Evolutionary conservation across 2,888 invertebrate species (phyloP), one percentile per base, ranked within the genome.

Genomic region (Serripes groenlandicus): DNA sequence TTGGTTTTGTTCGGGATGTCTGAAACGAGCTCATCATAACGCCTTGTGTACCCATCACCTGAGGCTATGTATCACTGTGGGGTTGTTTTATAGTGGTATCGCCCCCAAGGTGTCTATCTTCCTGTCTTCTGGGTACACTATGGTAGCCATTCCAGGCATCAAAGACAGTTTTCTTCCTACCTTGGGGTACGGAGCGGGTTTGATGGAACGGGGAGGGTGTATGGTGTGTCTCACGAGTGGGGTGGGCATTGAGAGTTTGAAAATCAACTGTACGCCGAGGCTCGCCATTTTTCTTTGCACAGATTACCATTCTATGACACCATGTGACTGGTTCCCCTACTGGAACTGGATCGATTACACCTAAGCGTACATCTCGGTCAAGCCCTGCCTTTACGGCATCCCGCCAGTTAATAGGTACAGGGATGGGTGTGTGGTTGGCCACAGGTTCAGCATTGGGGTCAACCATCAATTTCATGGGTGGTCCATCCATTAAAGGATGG

Each of bases 321-420:
- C 69, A 69, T 26, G 69, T 69, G 21, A 69, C 69, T 2, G 69
- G 69, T 56, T 54, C 70, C n/a, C 70, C 70, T 30, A 54, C 28
- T 0, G 88, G 87, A 0, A 89, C 89, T 7, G 84, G 85, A 73
- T 88, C 89, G 18, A 89, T 56, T 3, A 90, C 87, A 32, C 87
- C 87, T 4, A 90, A 71, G 3, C 80, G 26, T 0, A 88, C 88
- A 75, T 91, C 90, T 23, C 82, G 87, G 69, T 90, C 90, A 4
- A 90, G 78, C 0, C 86, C 89, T 34, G 75, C 88, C 68, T 91
- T 91, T 4, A 90, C 88, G 3, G 81, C 85, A 5, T 88, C 86
- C 52, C 83, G 86, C 90, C 90, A 91, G 72, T 90, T 89, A 0
- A 91, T 9, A 26, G 90, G 91, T 4, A 91, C 89, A 15, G 88